Evolutionary conservation across 2,888 invertebrate genomes (phyloP), one percentile per base, ranked within the genome.

Genomic region (Cyaniris semiargus): DNA sequence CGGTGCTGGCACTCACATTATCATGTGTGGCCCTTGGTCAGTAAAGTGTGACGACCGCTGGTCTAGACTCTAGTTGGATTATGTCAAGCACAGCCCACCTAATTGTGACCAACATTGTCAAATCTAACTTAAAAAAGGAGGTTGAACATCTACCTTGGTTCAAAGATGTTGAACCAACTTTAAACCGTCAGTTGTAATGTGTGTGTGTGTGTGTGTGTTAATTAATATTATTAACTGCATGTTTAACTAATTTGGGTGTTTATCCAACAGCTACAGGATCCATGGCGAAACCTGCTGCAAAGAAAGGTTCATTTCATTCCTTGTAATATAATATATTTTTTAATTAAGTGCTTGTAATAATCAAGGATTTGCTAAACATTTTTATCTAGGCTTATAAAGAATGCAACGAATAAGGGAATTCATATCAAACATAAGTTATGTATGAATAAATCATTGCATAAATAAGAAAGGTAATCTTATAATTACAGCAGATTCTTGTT

Each of bases 241-340:
- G 84, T 79, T 81, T 83, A 80, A 80, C 79, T 81, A 82, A 82
- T 23, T 71, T 31, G 78, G 80, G 76, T 78, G 13, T 77, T 27
- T 75, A 80, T 81, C 84, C 82, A 81, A 83, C 88, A 89, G 88
- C 86, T 3, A 81, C 94, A 15, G 85, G 91, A 76, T 83, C 90
- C 13, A 82, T 94, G 44, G 81, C 90, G 48, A 86, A 85, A 78
- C 84, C 83, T 56, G 79, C 83, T 58, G 80, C 84, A 72, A 71
- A 80, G 27, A 82, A 82, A 85, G 86, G 86, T 87, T 83, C 83
- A 77, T 80, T 80, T 77, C 70, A 72, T 76, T 76, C 44, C 18
- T 70, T 23, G 70, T 70, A 1, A 27, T 27, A 27, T n/a, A 27
- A 27, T 27, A 21, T 15, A 23, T 13, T 60, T 60, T 58, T 58